Evolutionary conservation across 2,113 vertebrate species (phyloP), one percentile per base, ranked within the genome.

Genomic region (Pedionomus torquatus): DNA sequence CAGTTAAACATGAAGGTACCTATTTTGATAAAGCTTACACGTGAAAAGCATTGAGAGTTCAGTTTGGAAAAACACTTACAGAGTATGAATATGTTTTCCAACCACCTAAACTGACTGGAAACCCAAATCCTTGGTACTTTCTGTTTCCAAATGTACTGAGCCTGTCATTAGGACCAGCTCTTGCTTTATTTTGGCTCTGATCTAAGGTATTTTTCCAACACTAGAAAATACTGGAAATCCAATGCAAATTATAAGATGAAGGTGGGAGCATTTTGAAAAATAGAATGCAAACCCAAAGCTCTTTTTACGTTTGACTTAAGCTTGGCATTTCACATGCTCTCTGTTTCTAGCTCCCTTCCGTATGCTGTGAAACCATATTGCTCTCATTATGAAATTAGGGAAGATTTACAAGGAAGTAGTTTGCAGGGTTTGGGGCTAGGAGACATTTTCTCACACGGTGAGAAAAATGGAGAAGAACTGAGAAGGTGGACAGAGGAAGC

Each of bases 181-280:
- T 70, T 91, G 37, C 64, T 90, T 91, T 92, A 83, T 83, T 78
- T 96, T 93, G 85, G 44, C 79, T 91, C 54, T 78, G 30, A 39
- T 37, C 31, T 46, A 81, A 11, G 44, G 33, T 70, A n/a, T 83
- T 71, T 83, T 89, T 84, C 65, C 52, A 82, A 24, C 8, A 69
- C 2, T 10, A 88, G 39, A 90, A 94, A 79, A 83, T 44, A 74
- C 25, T 43, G 14, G 12, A 83, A 93, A 87, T 77, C 19, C 35
- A 80, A 74, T 6, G 13, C 19, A 76, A 88, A 57, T 72, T 28
- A 83, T 65, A 92, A 85, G 48, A 17, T 94, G 57, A 94, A 91
- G n/a, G 5, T 57, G 48, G 15, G 14, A 87, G 4, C 26, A 77
- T 88, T 88, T 35, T 57, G 16, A 66, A 69, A 30, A 84, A 54